phyloP scores from a whole-genome alignment of 2,888 invertebrate species.

The Eristalis intricaria region DNA sequence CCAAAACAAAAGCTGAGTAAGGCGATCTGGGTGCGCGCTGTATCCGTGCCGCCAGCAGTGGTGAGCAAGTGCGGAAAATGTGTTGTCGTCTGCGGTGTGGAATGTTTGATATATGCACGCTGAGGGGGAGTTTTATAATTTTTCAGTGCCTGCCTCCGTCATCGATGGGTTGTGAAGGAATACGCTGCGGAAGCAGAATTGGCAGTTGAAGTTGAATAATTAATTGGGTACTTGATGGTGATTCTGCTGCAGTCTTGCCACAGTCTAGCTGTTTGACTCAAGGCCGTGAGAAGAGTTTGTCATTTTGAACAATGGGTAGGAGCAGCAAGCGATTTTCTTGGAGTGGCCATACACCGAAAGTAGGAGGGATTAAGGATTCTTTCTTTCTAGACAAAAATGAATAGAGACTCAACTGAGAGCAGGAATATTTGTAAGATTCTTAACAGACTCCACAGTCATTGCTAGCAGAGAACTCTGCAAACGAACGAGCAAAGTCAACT shows the following conservation, averaged over 20 bases:
- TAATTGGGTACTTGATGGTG: constrained; percentile 43
- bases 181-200: constrained; percentile 42
- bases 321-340: background rate
- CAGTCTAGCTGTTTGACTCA: background rate
- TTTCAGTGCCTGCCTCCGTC: background rate
- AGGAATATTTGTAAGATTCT: too few relatives aligned
- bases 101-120: constrained; percentile 59
- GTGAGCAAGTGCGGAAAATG: constrained; percentile 70
- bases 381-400: too few relatives aligned
- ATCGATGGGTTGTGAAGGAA: constrained; percentile 9
- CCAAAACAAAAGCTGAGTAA: constrained; percentile 25
- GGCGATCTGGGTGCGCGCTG: constrained; percentile 33
- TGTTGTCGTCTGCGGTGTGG: constrained; percentile 77
- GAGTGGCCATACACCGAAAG: too few relatives aligned
- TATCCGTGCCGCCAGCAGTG: constrained; percentile 25
- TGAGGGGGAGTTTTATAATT: constrained; percentile 45
- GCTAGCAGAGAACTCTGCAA: too few relatives aligned
- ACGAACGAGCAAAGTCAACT: too few relatives aligned
- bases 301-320: background rate
- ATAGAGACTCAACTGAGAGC: too few relatives aligned
- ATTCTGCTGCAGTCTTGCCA: background rate
- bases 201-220: constrained; percentile 64
- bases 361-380: too few relatives aligned
- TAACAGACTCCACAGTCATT: too few relatives aligned
- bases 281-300: background rate